A percentile compares a stretch with the other conserved stretches of the same genome.
Conservation (phyloP, 2,888 invertebrate genomes). For the Chrysolina oricalcia region DNA sequence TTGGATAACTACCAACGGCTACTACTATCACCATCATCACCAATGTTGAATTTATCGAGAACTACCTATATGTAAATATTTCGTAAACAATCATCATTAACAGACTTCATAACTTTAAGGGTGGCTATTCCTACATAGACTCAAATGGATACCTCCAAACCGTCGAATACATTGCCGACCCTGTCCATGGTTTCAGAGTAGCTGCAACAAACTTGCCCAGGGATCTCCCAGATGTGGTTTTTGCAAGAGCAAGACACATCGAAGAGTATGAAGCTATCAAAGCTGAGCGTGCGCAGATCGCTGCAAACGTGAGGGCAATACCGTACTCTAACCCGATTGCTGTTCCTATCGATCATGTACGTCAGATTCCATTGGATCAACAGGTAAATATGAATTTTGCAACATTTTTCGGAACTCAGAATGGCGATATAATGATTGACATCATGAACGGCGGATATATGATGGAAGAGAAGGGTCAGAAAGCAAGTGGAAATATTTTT, state of each 20-base stretch:
- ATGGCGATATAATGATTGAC: too few relatives aligned
- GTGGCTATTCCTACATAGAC: slow-evolving; percentile 82
- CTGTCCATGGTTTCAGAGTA: slow-evolving; percentile 78
- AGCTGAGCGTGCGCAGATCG: slow-evolving; percentile 61
- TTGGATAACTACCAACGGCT: too few relatives aligned
- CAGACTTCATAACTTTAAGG: slow-evolving; percentile 64
- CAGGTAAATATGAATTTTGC: slow-evolving; percentile 34
- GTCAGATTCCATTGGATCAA: slow-evolving; percentile 47
- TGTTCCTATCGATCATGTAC: slow-evolving; percentile 59
- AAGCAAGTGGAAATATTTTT: too few relatives aligned
- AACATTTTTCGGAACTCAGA: too few relatives aligned
- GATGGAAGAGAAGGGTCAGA: too few relatives aligned
- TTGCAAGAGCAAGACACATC: slow-evolving; percentile 67
- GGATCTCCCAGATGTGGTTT: slow-evolving; percentile 68
- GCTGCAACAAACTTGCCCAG: slow-evolving; percentile 79
- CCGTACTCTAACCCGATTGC: slow-evolving; percentile 63
- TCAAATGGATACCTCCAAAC: slow-evolving; percentile 78
- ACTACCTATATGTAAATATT: neutral
- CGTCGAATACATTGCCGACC: slow-evolving; percentile 79
- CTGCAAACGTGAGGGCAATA: slow-evolving; percentile 55
- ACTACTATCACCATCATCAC: too few relatives aligned
- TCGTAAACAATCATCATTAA: neutral
- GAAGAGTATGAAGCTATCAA: slow-evolving; percentile 65
- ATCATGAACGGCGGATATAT: too few relatives aligned
- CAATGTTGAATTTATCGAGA: too few relatives aligned